Evolutionary conservation across 2,888 invertebrate species (phyloP).

Genomic region (Iselma pallidipennis): DNA sequence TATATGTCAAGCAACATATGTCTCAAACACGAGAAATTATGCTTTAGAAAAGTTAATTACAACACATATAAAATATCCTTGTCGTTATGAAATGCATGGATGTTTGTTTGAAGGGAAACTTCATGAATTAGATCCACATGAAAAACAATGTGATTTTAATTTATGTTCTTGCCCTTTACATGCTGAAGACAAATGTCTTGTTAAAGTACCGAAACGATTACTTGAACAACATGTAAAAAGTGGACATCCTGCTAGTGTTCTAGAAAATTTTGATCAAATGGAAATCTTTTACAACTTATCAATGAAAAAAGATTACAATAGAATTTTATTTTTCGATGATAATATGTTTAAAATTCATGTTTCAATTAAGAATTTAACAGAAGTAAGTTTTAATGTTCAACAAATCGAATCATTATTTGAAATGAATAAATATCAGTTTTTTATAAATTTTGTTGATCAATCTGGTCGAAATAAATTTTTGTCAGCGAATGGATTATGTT

Average conservation of each 20-base stretch:
- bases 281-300: no score
- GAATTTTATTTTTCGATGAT: no score
- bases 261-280: no score
- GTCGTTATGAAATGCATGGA: background rate
- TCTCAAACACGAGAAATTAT: background rate
- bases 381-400: background rate
- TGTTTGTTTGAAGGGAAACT: background rate
- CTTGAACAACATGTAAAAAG: background rate
- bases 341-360: no score
- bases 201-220: background rate
- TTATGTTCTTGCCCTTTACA: background rate
- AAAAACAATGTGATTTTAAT: background rate
- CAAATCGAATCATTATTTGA: background rate
- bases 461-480: background rate
- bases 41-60: background rate
- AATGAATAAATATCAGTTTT: background rate
- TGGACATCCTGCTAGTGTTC: no score
- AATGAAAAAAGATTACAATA: no score
- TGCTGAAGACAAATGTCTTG: background rate
- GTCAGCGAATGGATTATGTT: background rate
- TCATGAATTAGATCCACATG: background rate
- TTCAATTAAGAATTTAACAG: no score
- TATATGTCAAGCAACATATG: background rate
- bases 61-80: background rate
- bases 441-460: background rate